Conservation (phyloP, 2,888 invertebrate genomes). For the Patella caerulea region DNA sequence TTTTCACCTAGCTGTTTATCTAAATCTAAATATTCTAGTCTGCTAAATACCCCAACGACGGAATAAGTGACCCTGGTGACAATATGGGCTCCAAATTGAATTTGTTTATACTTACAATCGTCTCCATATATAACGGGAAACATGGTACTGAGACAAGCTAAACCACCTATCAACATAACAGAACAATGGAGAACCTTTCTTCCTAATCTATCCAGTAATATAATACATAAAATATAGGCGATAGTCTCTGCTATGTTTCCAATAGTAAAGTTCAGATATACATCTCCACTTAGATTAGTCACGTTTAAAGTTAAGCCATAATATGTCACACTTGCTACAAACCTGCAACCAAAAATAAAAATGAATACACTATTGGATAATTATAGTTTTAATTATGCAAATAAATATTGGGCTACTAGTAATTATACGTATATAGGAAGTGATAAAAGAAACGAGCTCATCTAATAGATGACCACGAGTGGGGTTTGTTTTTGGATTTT, state of each 20-base stretch:
- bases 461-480: no score
- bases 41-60: no score
- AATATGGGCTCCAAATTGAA: no score
- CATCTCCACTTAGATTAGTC: slow-evolving; percentile 77
- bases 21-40: no score
- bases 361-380: no score
- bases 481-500: no score
- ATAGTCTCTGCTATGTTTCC: slow-evolving; percentile 77
- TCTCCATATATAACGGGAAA: slow-evolving; percentile 31
- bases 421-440: no score
- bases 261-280: slow-evolving; percentile 86
- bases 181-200: slow-evolving; percentile 51
- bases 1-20: no score
- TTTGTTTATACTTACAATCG: slow-evolving; percentile 26
- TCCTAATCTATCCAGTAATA: slow-evolving; percentile 64
- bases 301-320: slow-evolving; percentile 82
- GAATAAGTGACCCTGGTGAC: no score
- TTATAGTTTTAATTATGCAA: no score
- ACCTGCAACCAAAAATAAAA: slow-evolving; percentile 70
- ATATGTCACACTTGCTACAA: slow-evolving; percentile 87
- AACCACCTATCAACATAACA: slow-evolving; percentile 34
- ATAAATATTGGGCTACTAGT: no score
- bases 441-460: no score
- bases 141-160: slow-evolving; percentile 37
- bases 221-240: slow-evolving; percentile 63